These are phyloP conservation scores for Tachysurus vachellii DNA, from an alignment of 2,113 vertebrate species.

Conservation along the genomic window DNA sequence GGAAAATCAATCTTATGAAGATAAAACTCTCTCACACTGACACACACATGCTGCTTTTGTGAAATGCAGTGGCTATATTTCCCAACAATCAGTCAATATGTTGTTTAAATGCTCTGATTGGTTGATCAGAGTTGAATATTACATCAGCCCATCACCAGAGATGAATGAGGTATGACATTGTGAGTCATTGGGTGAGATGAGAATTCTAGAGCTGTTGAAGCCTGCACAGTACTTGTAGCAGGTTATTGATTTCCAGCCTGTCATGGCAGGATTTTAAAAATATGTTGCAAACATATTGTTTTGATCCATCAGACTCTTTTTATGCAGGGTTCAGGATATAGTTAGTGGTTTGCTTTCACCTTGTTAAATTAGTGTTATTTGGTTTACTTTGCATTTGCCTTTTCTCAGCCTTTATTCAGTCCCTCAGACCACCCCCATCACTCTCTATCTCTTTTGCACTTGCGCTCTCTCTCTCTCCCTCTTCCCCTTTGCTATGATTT, in stretches of 20 bases:
- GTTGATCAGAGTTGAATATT: constrained; percentile 45
- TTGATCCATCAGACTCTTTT: constrained; percentile 22
- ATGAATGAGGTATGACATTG: constrained; percentile 12
- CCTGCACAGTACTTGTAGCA: constrained; percentile 35
- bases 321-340: constrained; percentile 5
- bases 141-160: constrained; percentile 16
- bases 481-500: constrained; percentile 7
- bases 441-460: background rate
- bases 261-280: constrained; percentile 27
- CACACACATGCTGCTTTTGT: background rate
- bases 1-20: constrained; percentile 6
- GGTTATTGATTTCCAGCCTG: constrained; percentile 47
- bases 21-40: background rate
- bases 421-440: background rate
- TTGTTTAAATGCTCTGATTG: constrained; percentile 20
- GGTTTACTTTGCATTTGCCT: background rate
- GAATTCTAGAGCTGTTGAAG: constrained; percentile 25
- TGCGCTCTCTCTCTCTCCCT: background rate
- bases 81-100: background rate
- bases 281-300: constrained; percentile 18
- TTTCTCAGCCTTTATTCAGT: constrained; percentile 15
- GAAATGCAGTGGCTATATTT: constrained; percentile 19
- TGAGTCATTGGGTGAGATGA: constrained; percentile 10
- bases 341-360: background rate
- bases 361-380: constrained; percentile 30